A percentile compares a stretch with the other conserved stretches of the same genome.
phyloP scores from a whole-genome alignment of 2,888 invertebrate genomes.

The Drosophila monieri region DNA sequence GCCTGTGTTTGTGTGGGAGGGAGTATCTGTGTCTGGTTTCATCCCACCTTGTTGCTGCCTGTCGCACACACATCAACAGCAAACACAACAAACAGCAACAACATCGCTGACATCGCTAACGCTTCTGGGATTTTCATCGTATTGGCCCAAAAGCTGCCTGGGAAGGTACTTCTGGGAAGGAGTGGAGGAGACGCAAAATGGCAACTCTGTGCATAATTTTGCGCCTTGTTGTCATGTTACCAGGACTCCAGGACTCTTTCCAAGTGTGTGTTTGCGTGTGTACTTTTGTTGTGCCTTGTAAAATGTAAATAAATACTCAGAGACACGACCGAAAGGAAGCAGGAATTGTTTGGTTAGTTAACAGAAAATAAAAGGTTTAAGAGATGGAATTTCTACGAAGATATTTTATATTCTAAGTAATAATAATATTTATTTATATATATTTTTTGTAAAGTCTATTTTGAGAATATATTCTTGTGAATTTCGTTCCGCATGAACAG shows the following conservation, averaged over 20 bases:
- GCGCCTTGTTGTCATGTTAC: conserved; percentile 76
- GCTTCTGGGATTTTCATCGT: conserved; percentile 67
- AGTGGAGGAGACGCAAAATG: conserved; percentile 38
- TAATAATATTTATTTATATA: background rate
- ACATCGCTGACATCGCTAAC: conserved; percentile 53
- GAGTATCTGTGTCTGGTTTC: conserved; percentile 32
- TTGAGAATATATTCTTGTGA: background rate
- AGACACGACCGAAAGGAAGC: conserved; percentile 35
- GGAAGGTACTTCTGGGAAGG: conserved; percentile 5
- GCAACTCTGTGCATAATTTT: conserved; percentile 79
- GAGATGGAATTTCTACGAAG: conserved; percentile 21
- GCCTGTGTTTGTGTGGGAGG: conserved; percentile 44
- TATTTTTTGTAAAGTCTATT: too few relatives aligned
- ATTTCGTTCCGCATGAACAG: conserved; percentile 49
- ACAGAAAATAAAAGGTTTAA: conserved; percentile 51
- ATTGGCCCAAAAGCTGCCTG: conserved; percentile 25
- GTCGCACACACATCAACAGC: conserved; percentile 52
- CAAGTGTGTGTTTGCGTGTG: conserved; percentile 38
- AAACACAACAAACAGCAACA: conserved; percentile 45
- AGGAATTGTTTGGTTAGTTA: conserved; percentile 54
- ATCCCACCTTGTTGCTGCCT: conserved; percentile 62
- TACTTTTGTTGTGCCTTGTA: conserved; percentile 64
- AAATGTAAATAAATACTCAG: conserved; percentile 75
- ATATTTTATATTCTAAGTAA: background rate
- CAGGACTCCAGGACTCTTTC: conserved; percentile 34